Evolutionary conservation across 2,888 invertebrate species (phyloP), one percentile per base, ranked within the genome.

Genomic region (Drosophila kokeensis): DNA sequence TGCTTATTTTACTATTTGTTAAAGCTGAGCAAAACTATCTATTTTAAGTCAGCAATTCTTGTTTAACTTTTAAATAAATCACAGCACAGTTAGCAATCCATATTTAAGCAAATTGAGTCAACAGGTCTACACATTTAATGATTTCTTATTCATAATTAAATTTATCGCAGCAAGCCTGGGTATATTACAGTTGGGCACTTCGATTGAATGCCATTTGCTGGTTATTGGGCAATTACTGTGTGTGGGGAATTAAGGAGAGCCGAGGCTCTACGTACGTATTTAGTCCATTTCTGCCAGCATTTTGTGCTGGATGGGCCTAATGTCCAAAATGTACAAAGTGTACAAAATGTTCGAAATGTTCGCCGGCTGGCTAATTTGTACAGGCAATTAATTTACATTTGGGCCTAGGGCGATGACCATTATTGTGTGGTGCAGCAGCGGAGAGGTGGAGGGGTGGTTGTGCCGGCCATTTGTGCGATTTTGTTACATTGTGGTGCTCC

Each of bases 381-480:
- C 89, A 76, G 83, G 84, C 84, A 85, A 85, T 85, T 85, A 85
- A 89, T 85, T 85, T 89, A 86, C 84, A 83, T 87, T 87, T 76
- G 65, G 52, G 64, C 45, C 52, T 64, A 36, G 55, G 54, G 40
- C 27, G 54, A 29, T 30, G 53, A 48, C 36, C 54, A 34, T 42
- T 45, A 67, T 40, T 38, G 36, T 38, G 15, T 45, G 45, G 36
- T 42, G 34, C 27, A 49, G 24, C 29, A 42, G 24, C 18, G 15
- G 50, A 30, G 32, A 32, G 10, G 3, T 2, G n/a, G 57, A 45
- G 42, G 11, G 27, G 42, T 34, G 27, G 40, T 24, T 24, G 13
- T 27, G 50, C 30, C 48, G 49, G 69, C 80, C 69, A 84, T 83
- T 83, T 87, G 79, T 81, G 74, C 69, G 74, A 74, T 84, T 84